A percentile compares a stretch with the other conserved stretches of the same genome.
Evolutionary conservation across 1,140 invertebrate genomes (phyloP).

Genomic region (Metopolophium dirhodum): DNA sequence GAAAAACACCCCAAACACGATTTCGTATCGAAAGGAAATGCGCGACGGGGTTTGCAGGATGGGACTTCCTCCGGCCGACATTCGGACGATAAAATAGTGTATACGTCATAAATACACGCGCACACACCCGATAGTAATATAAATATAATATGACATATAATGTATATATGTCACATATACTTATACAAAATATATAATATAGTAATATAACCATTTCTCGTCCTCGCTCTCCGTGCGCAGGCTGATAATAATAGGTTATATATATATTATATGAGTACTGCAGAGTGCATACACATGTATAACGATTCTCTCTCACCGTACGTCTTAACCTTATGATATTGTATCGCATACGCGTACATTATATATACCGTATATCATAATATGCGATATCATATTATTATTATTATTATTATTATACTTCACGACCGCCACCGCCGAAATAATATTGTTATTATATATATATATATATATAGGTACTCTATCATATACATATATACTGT

Average conservation of each 20-base stretch:
- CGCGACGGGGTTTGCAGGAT: background rate
- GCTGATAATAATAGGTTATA: background rate
- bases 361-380: background rate
- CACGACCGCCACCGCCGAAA: background rate
- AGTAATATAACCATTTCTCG: background rate
- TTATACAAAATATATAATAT: background rate
- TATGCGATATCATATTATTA: background rate
- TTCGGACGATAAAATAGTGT: background rate
- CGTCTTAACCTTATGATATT: background rate
- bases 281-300: background rate
- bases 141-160: too few relatives aligned
- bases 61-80: background rate
- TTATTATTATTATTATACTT: background rate
- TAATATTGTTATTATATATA: background rate
- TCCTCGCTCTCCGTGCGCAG: background rate
- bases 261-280: background rate
- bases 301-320: background rate
- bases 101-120: rapidly evolving
- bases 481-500: background rate
- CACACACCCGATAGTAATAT: background rate
- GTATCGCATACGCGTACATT: background rate
- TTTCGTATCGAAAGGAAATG: background rate
- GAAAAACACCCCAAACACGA: background rate
- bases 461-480: too few relatives aligned
- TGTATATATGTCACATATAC: background rate